Conservation (phyloP, 1,140 invertebrate genomes). For the Pseudobourletiella spinata region DNA sequence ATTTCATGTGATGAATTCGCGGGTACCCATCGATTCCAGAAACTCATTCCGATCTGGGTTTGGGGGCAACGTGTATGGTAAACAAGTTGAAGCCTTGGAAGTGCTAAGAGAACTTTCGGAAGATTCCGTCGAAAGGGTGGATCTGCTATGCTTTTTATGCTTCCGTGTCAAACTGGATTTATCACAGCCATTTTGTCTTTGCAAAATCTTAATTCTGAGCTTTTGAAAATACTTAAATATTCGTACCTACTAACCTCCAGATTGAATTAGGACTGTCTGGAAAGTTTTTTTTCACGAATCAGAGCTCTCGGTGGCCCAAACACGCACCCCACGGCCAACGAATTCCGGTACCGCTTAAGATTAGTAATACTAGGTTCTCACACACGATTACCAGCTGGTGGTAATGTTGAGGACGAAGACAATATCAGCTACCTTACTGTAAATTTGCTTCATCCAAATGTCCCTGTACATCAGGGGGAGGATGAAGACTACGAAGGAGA, state of each 20-base stretch:
- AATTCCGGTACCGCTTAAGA: slow-evolving; percentile 26
- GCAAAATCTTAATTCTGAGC: too few species aligned
- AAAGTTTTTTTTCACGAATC: slow-evolving; percentile 31
- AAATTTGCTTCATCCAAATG: too few species aligned
- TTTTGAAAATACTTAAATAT: slow-evolving; percentile 11
- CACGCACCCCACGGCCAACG: slow-evolving; percentile 6
- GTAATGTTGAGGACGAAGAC: slow-evolving; percentile 1
- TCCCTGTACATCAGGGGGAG: too few species aligned
- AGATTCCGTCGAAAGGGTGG: background rate
- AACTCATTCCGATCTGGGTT: slow-evolving; percentile 15
- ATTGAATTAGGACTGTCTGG: too few species aligned
- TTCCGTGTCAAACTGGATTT: slow-evolving; percentile 29
- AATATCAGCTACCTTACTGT: too few species aligned
- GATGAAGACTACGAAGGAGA: too few species aligned
- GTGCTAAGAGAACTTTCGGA: background rate
- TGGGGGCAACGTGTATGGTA: slow-evolving; percentile 10
- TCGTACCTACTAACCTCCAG: slow-evolving; percentile 22
- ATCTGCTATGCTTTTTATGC: background rate
- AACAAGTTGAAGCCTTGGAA: slow-evolving; percentile 13
- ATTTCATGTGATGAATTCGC: slow-evolving; percentile 26
- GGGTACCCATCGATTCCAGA: background rate
- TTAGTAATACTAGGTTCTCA: slow-evolving; percentile 18
- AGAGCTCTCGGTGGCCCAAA: slow-evolving; percentile 19
- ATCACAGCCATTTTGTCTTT: too few species aligned
- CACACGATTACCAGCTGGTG: background rate